Conservation (phyloP, 2,797 vertebrate genomes). For the Hoplostethus mediterraneus region DNA sequence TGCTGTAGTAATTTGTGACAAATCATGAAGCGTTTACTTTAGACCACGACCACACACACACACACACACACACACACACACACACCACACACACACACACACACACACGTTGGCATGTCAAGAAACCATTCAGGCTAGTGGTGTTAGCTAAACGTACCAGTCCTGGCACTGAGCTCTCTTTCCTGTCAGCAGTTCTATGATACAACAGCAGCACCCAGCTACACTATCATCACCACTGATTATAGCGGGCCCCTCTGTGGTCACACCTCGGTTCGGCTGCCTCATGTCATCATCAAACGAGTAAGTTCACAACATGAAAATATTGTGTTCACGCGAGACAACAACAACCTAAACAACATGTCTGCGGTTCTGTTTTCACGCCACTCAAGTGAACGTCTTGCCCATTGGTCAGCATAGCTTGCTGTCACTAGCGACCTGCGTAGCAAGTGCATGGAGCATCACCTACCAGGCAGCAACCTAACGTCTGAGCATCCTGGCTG, state of each 20-base stretch:
- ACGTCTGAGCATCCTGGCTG: constrained; percentile 38
- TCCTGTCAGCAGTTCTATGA: constrained; percentile 3
- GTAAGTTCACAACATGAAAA: background rate
- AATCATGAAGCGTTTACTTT: too few species aligned
- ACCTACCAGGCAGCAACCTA: constrained; percentile 22
- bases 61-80: too few species aligned
- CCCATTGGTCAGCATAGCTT: constrained; percentile 31
- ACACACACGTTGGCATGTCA: background rate
- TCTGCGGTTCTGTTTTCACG: background rate
- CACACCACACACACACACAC: too few species aligned
- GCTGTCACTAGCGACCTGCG: constrained; percentile 38
- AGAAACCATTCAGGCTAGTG: background rate
- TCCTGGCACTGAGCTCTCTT: background rate
- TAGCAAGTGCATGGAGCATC: constrained; percentile 34
- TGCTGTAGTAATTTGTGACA: too few species aligned
- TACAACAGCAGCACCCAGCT: background rate
- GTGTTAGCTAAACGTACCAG: background rate
- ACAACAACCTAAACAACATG: constrained; percentile 19
- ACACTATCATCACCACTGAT: background rate
- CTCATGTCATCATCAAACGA: background rate
- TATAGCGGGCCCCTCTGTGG: constrained; percentile 6
- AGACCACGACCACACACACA: too few species aligned
- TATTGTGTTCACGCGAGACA: background rate
- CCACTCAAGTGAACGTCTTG: background rate
- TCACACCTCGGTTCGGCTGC: background rate